Percentiles rank a stretch among this genome's conserved stretches.
Conservation (phyloP, 2,888 invertebrate genomes). For the Lumbricus terrestris region DNA sequence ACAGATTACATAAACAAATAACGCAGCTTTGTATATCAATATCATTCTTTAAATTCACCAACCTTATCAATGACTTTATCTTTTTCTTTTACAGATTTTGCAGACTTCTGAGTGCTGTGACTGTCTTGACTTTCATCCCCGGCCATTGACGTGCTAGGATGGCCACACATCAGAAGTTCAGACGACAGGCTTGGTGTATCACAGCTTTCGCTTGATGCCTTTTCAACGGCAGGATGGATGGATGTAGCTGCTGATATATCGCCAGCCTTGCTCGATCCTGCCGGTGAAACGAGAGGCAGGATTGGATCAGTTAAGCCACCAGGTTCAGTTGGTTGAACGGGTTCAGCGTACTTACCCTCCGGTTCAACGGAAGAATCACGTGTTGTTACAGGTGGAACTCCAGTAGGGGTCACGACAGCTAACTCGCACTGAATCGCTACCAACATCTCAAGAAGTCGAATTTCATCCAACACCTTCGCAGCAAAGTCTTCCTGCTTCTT, state of each 20-base stretch:
- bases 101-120: neutral
- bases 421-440: constrained; percentile 5
- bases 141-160: neutral
- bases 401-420: neutral
- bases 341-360: neutral
- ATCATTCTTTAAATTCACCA: neutral
- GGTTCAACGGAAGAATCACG: neutral
- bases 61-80: neutral
- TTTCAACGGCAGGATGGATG: neutral
- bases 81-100: neutral
- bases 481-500: neutral
- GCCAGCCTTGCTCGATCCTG: neutral
- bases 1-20: neutral
- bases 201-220: neutral
- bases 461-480: neutral
- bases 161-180: neutral
- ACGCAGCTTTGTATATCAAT: neutral
- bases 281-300: neutral
- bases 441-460: neutral
- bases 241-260: neutral
- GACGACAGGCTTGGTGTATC: neutral
- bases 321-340: neutral
- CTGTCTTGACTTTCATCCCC: constrained; percentile 7
- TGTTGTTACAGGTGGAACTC: neutral
- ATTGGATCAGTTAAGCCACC: neutral